Percentiles rank a stretch among this genome's conserved stretches.
Evolutionary conservation across 2,888 invertebrate species (phyloP).

Genomic region (Drosophila percnosoma): DNA sequence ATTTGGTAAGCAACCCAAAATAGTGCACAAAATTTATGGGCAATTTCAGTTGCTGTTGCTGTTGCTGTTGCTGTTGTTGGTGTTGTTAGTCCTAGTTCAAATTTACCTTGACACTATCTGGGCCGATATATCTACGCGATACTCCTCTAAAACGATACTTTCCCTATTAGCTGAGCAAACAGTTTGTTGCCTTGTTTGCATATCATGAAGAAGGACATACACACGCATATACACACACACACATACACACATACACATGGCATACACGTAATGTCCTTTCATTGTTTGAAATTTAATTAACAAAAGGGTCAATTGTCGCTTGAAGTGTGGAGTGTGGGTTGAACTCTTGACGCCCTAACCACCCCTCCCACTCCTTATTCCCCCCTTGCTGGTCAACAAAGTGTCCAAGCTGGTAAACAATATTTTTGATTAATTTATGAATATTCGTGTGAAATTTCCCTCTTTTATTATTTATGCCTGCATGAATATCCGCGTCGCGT

Average conservation of each 20-base stretch:
- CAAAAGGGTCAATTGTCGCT: constrained; percentile 81
- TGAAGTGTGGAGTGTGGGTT: constrained; percentile 42
- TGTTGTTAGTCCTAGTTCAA: constrained; percentile 34
- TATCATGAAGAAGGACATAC: constrained; percentile 52
- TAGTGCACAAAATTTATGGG: constrained; percentile 69
- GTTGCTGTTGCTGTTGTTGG: constrained; percentile 33
- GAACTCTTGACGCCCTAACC: constrained; percentile 7
- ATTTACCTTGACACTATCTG: constrained; percentile 68
- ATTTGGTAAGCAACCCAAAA: constrained; percentile 27
- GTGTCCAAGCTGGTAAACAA: constrained; percentile 60
- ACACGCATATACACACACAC: constrained; percentile 31
- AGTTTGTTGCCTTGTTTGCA: constrained; percentile 66
- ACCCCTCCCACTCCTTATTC: background rate
- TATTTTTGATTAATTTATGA: constrained; percentile 81
- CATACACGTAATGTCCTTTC: constrained; percentile 60
- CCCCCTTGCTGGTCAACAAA: constrained; percentile 35
- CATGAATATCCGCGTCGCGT: constrained; percentile 61
- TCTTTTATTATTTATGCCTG: constrained; percentile 59
- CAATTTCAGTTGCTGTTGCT: constrained; percentile 49
- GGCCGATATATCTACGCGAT: constrained; percentile 58
- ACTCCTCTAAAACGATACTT: constrained; percentile 20
- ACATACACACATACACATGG: constrained; percentile 27
- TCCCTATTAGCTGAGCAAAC: constrained; percentile 70
- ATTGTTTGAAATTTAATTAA: constrained; percentile 77
- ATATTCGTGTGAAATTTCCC: constrained; percentile 74